Base-by-base conservation (phyloP, 2,888 invertebrate genomes). In the Monochamus alternatus region DNA sequence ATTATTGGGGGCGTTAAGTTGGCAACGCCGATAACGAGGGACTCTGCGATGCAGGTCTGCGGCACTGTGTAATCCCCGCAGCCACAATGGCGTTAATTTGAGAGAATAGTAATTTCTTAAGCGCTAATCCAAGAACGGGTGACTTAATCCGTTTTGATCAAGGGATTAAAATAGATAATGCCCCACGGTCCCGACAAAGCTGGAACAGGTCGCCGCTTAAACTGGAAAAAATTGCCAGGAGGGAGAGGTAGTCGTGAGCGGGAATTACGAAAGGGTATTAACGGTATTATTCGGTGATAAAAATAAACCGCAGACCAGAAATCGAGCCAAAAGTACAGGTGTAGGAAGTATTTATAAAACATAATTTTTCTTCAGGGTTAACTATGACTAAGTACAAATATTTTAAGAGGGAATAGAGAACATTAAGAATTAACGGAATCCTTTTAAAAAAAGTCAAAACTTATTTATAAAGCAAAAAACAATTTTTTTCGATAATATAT, bases 91-190 rank as follows among this genome's bases (percentile, higher is more conserved):
- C 63, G 71, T 32, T 71, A 71, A 71, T 63, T 63, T 51, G 63
- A 71, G 60, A 70, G 60, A 71, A 71, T 71, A 63, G 71, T 71
- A 71, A 71, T 71, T 63, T 71, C 71, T 71, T 71, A 71, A 71
- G 71, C 63, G 52, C 59, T 71, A 71, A 63, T 62, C 71, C 71
- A 71, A 52, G 71, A 71, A 63, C 71, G 71, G 69, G 63, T 47
- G 62, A 63, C 52, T 52, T 71, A 71, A 70, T 62, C 71, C 62
- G 30, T 38, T 63, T 31, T 71, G 71, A 71, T 71, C 71, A 31
- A 8, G 38, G 71, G 51, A 71, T 71, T 71, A 71, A 63, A 71
- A 52, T 43, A n/a, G 47, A 63, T 59, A 71, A 71, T 62, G 22
- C 59, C 22, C 52, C 52, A 1, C 60, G n/a, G 55, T 14, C 68